A percentile compares a stretch with the other conserved stretches of the same genome.
These are phyloP conservation scores for Paramormyrops kingsleyae DNA, from an alignment of 2,113 vertebrate species.

Conservation along the genomic window DNA sequence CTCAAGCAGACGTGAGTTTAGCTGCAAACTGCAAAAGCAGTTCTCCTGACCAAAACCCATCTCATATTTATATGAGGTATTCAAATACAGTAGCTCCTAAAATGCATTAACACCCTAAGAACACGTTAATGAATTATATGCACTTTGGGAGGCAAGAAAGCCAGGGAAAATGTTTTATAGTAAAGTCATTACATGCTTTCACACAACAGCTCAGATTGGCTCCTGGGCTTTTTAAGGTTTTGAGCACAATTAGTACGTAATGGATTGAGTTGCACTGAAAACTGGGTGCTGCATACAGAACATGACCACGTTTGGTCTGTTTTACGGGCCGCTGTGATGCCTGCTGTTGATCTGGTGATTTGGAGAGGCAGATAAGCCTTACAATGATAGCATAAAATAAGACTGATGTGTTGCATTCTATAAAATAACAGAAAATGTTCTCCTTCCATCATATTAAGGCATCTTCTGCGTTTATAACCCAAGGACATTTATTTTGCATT, in stretches of 20 bases:
- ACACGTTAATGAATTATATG: not conserved
- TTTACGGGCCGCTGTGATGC: not conserved
- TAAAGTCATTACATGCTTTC: slow-evolving; percentile 12
- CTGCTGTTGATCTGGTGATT: not conserved
- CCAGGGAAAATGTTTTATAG: not conserved
- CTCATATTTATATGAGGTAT: not conserved
- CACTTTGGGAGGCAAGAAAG: not conserved
- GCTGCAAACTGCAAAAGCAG: not conserved
- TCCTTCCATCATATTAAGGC: not conserved
- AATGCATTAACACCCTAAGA: not conserved
- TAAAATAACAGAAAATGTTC: not conserved
- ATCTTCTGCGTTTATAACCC: not conserved
- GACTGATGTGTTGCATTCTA: not conserved
- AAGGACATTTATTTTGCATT: not conserved
- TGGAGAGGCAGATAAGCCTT: no score
- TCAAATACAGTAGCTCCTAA: not conserved
- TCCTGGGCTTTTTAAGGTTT: not conserved
- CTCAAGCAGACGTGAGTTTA: not conserved
- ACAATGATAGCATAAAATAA: not conserved
- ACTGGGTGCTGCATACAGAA: not conserved
- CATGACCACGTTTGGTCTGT: not conserved
- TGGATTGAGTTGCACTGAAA: not conserved
- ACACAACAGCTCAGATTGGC: not conserved
- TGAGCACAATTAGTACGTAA: slow-evolving; percentile 1
- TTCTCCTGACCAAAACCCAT: not conserved